Base-by-base conservation (phyloP, 2,113 vertebrate genomes). In the Corydoras sp. region DNA sequence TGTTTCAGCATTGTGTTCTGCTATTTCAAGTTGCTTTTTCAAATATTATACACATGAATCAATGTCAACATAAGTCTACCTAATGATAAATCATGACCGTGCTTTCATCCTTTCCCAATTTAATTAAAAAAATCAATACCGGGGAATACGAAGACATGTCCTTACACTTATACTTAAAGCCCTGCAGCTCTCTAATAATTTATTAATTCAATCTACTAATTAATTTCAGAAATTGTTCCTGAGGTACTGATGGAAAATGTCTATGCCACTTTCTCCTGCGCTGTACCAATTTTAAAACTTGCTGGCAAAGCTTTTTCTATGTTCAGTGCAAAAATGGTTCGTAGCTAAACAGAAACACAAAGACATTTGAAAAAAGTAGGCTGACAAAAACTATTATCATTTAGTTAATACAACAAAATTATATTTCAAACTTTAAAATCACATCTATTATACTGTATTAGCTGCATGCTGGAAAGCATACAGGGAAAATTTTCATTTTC, bases 121-220 rank as follows among this genome's bases (percentile, higher is more conserved):
- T 61, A 71, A 63, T 71, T 71, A 74, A 69, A 24, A 54, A 77
- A 74, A 77, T 35, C 75, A 74, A 51, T 73, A 65, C 32, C 4
- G n/a, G 62, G 48, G 56, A 63, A 65, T 69, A 69, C 18, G 54
- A 18, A 69, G 54, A 67, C 61, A 67, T 32, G 53, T 55, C 73
- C 56, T 58, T 24, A 69, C 31, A 29, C 10, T 73, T 66, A 61
- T 59, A 61, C 54, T 61, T 51, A 43, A 43, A 43, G 43, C 43
- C 60, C 61, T 64, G 67, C 68, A 63, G 30, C 55, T 29, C 32
- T 62, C 18, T 67, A 72, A 76, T 76, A 71, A 71, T 62, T 62
- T 31, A 69, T 69, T 69, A 10, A 50, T 69, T 69, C 10, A 50
- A 69, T 67, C 32, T 32, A 72, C 65, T 71, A 71, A 71, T 62